Conservation (phyloP, 2,113 vertebrate genomes). For the Blennius ocellaris region DNA sequence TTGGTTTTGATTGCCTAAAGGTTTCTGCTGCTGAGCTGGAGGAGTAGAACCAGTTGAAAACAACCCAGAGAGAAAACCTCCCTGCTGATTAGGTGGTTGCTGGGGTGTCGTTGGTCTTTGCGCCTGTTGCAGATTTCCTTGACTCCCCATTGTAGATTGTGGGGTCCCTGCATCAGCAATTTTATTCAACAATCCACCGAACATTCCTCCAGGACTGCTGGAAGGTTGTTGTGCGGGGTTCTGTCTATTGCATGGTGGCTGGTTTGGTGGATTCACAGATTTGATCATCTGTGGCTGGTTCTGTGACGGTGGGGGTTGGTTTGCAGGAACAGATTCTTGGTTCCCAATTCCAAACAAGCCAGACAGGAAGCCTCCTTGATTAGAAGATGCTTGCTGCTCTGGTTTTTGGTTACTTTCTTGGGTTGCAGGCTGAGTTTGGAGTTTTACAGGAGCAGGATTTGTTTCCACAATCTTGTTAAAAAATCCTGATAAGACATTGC, state of each 20-base stretch:
- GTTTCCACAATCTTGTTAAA: constrained; percentile 78
- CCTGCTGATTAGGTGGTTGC: constrained; percentile 71
- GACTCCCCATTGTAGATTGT: constrained; percentile 44
- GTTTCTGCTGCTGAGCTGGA: constrained; percentile 46
- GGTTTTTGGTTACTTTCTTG: constrained; percentile 48
- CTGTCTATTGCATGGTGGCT: constrained; percentile 56
- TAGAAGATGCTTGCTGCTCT: constrained; percentile 51
- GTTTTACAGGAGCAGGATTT: constrained; percentile 42
- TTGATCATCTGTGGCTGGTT: constrained; percentile 37
- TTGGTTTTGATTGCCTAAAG: constrained; percentile 50
- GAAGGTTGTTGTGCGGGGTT: constrained; percentile 68
- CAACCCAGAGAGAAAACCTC: constrained; percentile 78
- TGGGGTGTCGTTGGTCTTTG: constrained; percentile 57
- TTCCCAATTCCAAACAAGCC: constrained; percentile 83
- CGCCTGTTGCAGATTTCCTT: constrained; percentile 57
- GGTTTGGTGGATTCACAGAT: constrained; percentile 41
- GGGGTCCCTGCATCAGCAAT: constrained; percentile 67
- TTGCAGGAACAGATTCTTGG: constrained; percentile 69
- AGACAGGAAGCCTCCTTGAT: constrained; percentile 79
- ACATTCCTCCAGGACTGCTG: constrained; percentile 66
- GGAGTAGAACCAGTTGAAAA: constrained; percentile 68
- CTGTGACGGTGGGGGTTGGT: constrained; percentile 33
- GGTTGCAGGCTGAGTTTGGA: constrained; percentile 25
- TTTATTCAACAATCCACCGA: constrained; percentile 79
- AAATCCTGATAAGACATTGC: constrained; percentile 74